phyloP scores from a whole-genome alignment of 2,888 invertebrate genomes.

The Parnassius mnemosyne region DNA sequence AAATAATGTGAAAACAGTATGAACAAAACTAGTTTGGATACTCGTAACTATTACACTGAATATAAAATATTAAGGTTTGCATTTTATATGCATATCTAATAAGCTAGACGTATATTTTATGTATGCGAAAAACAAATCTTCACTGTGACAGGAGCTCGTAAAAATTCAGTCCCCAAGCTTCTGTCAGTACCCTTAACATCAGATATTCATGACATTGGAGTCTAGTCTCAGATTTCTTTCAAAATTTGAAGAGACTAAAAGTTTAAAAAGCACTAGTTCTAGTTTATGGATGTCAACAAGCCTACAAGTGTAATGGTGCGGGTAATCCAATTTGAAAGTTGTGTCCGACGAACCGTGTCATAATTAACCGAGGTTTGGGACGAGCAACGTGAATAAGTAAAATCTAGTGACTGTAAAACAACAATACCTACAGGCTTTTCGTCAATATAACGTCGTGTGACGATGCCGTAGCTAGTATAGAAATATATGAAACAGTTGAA shows the following conservation, averaged over 20 bases:
- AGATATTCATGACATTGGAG: conserved; percentile 11
- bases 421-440: conserved; percentile 7
- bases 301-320: conserved; percentile 41
- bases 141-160: neutral
- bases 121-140: neutral
- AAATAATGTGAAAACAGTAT: no score
- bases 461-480: no score
- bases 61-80: no score
- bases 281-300: conserved; percentile 14
- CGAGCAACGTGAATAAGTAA: conserved; percentile 62
- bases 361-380: conserved; percentile 64
- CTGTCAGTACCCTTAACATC: conserved; percentile 6
- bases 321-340: conserved; percentile 69
- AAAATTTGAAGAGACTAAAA: conserved; percentile 1
- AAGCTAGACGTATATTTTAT: no score
- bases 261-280: conserved; percentile 10
- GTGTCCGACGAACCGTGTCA: conserved; percentile 44
- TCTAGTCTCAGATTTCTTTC: conserved; percentile 5
- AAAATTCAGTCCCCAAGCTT: neutral
- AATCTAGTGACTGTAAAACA: conserved; percentile 37
- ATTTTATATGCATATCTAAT: no score
- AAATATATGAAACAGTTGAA: no score
- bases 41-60: no score
- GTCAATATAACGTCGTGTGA: neutral
- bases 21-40: no score